Percentiles rank a stretch among this genome's conserved stretches.
Conservation (phyloP, 1,140 invertebrate species). For the Drosophila grimshawi region DNA sequence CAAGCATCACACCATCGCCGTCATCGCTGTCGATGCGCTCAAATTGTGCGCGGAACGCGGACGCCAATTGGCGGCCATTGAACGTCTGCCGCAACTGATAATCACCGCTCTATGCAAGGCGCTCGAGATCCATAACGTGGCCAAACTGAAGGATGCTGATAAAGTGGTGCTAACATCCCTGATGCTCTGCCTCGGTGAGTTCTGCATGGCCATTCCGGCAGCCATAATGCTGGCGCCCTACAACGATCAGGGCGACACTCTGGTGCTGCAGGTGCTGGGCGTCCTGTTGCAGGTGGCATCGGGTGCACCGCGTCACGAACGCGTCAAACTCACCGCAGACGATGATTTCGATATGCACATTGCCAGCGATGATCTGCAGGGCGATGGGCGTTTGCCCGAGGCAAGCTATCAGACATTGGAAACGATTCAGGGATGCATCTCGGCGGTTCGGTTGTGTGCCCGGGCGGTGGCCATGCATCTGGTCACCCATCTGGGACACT, state of each 20-base stretch:
- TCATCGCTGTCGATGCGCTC: slow-evolving; percentile 79
- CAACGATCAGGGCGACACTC: slow-evolving; percentile 85
- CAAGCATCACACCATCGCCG: slow-evolving; percentile 83
- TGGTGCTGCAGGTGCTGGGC: slow-evolving; percentile 86
- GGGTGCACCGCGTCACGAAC: slow-evolving; percentile 79
- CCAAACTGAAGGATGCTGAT: slow-evolving; percentile 86
- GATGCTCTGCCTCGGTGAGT: slow-evolving; percentile 96
- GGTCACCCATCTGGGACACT: slow-evolving; percentile 94
- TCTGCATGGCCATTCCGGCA: slow-evolving; percentile 90
- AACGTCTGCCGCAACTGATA: slow-evolving; percentile 78
- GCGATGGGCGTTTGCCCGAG: slow-evolving; percentile 78
- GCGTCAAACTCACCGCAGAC: slow-evolving; percentile 80
- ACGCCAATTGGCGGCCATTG: slow-evolving; percentile 71
- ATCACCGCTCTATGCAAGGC: slow-evolving; percentile 80
- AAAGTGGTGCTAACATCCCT: slow-evolving; percentile 92
- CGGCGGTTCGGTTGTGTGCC: slow-evolving; percentile 88
- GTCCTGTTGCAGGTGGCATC: slow-evolving; percentile 85
- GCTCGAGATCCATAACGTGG: slow-evolving; percentile 80
- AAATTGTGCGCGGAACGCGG: slow-evolving; percentile 80
- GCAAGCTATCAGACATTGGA: slow-evolving; percentile 83
- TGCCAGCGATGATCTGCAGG: slow-evolving; percentile 87
- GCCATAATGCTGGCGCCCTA: slow-evolving; percentile 63
- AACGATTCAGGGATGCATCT: slow-evolving; percentile 85
- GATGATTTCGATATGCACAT: slow-evolving; percentile 91
- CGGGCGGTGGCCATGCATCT: slow-evolving; percentile 91